phyloP scores from a whole-genome alignment of 1,140 invertebrate genomes.

The Trigoniulus corallinus region DNA sequence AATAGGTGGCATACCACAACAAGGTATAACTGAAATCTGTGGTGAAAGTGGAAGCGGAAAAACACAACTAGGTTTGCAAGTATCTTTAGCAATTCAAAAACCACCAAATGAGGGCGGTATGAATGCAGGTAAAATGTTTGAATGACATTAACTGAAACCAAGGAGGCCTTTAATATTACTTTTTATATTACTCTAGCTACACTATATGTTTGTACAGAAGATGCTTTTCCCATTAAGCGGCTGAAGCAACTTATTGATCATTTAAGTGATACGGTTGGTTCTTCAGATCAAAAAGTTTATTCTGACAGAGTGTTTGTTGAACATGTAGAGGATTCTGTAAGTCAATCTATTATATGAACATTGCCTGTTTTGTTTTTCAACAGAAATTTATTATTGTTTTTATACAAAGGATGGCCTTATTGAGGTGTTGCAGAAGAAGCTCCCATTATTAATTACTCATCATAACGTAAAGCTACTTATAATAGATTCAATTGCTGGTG shows the following conservation, averaged over 20 bases:
- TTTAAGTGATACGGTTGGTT: constrained; percentile 32
- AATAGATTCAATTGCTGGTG: constrained; percentile 55
- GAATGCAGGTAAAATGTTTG: background rate
- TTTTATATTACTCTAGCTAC: constrained; percentile 30
- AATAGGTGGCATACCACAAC: constrained; percentile 49
- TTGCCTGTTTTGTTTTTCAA: background rate
- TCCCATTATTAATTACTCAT: constrained; percentile 31
- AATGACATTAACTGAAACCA: background rate
- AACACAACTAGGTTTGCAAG: constrained; percentile 64
- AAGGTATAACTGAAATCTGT: constrained; percentile 63
- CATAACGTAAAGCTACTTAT: constrained; percentile 43
- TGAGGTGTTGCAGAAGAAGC: constrained; percentile 17
- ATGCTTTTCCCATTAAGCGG: constrained; percentile 49
- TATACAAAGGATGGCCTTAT: background rate
- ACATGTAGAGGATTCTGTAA: background rate
- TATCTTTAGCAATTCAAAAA: constrained; percentile 41
- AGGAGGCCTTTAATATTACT: background rate
- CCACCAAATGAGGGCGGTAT: constrained; percentile 13
- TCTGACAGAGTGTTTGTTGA: background rate
- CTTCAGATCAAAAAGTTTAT: background rate
- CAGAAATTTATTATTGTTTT: background rate
- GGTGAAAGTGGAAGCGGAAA: constrained; percentile 68
- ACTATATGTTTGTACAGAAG: constrained; percentile 59
- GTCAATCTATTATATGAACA: background rate
- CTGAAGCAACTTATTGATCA: constrained; percentile 42